phyloP scores from a whole-genome alignment of 1,140 invertebrate species.

The Aporrectodea caliginosa region DNA sequence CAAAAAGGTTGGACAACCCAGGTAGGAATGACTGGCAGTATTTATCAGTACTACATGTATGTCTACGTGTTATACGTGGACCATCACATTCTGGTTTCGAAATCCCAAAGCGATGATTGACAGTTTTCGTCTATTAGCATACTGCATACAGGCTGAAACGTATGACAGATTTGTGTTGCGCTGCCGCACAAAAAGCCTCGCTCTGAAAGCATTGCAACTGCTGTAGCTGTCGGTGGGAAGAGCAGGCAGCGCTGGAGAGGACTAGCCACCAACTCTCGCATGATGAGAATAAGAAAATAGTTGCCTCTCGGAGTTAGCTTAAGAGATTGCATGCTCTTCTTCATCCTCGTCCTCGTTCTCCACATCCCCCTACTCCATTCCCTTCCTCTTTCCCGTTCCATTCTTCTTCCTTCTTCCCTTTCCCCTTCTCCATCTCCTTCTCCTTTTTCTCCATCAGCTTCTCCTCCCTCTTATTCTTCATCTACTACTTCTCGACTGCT shows the following conservation, averaged over 20 bases:
- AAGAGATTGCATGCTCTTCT: neutral
- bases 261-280: neutral
- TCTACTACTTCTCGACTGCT: neutral
- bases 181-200: too few relatives aligned
- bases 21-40: too few relatives aligned
- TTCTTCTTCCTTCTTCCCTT: neutral
- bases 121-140: too few relatives aligned
- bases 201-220: too few relatives aligned
- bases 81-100: too few relatives aligned
- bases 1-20: too few relatives aligned
- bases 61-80: too few relatives aligned
- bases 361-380: neutral
- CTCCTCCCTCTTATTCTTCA: neutral
- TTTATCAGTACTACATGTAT: too few relatives aligned
- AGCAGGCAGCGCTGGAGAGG: neutral
- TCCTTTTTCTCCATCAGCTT: neutral
- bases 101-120: too few relatives aligned
- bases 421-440: neutral
- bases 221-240: too few relatives aligned
- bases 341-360: neutral
- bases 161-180: too few relatives aligned
- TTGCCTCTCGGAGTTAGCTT: neutral
- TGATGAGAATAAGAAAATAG: neutral
- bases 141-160: too few relatives aligned
- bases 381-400: neutral